A percentile compares a stretch with the other conserved stretches of the same genome.
phyloP scores from a whole-genome alignment of 2,888 invertebrate species.

The Ennomos fuscantarius region DNA sequence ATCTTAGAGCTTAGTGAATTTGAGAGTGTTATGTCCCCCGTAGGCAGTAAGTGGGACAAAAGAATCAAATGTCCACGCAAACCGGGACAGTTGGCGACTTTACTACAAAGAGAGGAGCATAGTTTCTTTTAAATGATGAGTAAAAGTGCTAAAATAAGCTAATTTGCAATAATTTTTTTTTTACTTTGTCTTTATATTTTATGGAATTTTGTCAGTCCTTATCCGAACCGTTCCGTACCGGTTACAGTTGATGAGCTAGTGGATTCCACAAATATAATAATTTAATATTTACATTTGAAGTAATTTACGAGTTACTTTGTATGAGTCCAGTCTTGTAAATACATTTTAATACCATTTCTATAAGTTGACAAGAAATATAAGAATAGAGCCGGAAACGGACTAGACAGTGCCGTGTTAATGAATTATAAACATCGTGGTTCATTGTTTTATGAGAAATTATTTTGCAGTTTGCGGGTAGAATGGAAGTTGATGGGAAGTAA shows the following conservation, averaged over 20 bases:
- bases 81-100: conserved; percentile 13
- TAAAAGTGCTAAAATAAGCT: no score
- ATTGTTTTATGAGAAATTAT: conserved; percentile 30
- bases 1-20: background rate
- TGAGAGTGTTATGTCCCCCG: conserved; percentile 1
- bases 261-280: no score
- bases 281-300: no score
- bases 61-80: conserved; percentile 7
- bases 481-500: conserved; percentile 14
- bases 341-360: conserved; percentile 39
- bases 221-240: no score
- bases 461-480: conserved; percentile 31
- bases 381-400: conserved; percentile 39
- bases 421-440: conserved; percentile 39
- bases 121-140: conserved; percentile 31
- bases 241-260: no score
- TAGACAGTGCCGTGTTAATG: conserved; percentile 37
- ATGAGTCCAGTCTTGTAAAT: conserved; percentile 31
- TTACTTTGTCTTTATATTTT: no score
- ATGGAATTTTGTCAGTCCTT: no score
- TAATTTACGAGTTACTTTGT: no score
- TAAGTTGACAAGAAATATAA: conserved; percentile 39
- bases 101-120: conserved; percentile 20
- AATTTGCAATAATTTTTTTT: no score
- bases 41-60: background rate